Evolutionary conservation across 1,140 invertebrate species (phyloP).

Genomic region (Drosophila aff.): DNA sequence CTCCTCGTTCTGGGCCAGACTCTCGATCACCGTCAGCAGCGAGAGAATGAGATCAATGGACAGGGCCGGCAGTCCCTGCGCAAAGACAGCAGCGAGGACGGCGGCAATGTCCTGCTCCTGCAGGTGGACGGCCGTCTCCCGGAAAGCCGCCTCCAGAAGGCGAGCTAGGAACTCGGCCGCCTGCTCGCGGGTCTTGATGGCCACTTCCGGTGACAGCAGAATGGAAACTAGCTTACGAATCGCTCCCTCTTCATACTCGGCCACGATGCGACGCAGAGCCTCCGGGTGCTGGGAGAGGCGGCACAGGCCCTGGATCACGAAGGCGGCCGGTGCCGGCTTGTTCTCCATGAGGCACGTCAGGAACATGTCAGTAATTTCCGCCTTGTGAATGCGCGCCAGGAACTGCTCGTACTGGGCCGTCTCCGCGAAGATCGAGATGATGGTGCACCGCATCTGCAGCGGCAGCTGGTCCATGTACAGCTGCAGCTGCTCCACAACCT

Average conservation of each 20-base stretch:
- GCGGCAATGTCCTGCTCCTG: conserved; percentile 36
- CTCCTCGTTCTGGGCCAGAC: conserved; percentile 65
- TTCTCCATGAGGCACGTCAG: conserved; percentile 61
- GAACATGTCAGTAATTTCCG: conserved; percentile 62
- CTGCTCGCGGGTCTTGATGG: conserved; percentile 73
- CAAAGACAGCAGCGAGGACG: conserved; percentile 40
- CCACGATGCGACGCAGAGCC: conserved; percentile 55
- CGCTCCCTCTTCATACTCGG: conserved; percentile 41
- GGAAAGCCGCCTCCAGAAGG: conserved; percentile 56
- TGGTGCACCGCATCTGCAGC: conserved; percentile 51
- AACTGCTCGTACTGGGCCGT: conserved; percentile 64
- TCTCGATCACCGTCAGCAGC: conserved; percentile 67
- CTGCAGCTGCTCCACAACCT: conserved; percentile 55
- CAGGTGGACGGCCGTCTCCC: conserved; percentile 41
- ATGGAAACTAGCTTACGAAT: conserved; percentile 55
- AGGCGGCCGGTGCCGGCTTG: conserved; percentile 52
- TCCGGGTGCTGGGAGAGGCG: conserved; percentile 59
- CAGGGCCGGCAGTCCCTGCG: conserved; percentile 46
- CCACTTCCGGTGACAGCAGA: conserved; percentile 30
- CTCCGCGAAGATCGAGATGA: conserved; percentile 73
- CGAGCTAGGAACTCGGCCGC: conserved; percentile 57
- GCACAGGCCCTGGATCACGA: conserved; percentile 62
- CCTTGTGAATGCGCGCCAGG: conserved; percentile 54
- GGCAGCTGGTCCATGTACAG: conserved; percentile 28
- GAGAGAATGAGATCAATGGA: conserved; percentile 73